These are phyloP conservation scores for Mylabris phalerata DNA, from an alignment of 1,140 invertebrate species.

Conservation along the genomic window DNA sequence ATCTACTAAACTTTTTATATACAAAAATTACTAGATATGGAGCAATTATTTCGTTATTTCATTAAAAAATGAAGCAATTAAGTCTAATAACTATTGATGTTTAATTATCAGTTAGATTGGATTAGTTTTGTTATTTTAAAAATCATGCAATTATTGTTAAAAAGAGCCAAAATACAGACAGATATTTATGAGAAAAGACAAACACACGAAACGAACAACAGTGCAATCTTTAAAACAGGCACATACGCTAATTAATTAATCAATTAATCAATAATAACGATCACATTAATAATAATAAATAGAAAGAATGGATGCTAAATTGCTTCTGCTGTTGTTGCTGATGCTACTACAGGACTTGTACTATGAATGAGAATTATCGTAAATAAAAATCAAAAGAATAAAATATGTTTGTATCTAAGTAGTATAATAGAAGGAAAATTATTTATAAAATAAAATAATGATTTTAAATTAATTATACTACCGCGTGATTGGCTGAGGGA, in stretches of 20 bases:
- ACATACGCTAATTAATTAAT: constrained; percentile 4
- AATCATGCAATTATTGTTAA: neutral
- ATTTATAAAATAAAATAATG: constrained; percentile 9
- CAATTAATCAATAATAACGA: neutral
- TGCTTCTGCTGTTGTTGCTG: constrained; percentile 6
- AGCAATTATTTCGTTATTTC: too few relatives aligned
- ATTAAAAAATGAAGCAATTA: too few relatives aligned
- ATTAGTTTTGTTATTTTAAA: too few relatives aligned
- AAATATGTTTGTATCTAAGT: neutral
- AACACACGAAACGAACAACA: constrained; percentile 12
- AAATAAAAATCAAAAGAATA: constrained; percentile 4
- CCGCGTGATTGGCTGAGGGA: constrained; percentile 46
- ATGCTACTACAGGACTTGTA: constrained; percentile 34
- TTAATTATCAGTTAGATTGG: too few relatives aligned
- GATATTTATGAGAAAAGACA: constrained; percentile 14
- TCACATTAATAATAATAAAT: constrained; percentile 5
- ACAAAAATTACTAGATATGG: too few relatives aligned
- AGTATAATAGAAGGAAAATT: constrained; percentile 17
- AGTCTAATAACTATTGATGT: too few relatives aligned
- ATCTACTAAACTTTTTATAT: too few relatives aligned
- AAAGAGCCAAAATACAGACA: constrained; percentile 19
- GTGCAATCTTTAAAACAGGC: constrained; percentile 13
- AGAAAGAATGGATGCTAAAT: constrained; percentile 14
- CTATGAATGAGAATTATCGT: constrained; percentile 41
- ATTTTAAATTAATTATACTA: constrained; percentile 44